Base-by-base conservation (phyloP, 2,888 invertebrate species). In the Troilus luridus region DNA sequence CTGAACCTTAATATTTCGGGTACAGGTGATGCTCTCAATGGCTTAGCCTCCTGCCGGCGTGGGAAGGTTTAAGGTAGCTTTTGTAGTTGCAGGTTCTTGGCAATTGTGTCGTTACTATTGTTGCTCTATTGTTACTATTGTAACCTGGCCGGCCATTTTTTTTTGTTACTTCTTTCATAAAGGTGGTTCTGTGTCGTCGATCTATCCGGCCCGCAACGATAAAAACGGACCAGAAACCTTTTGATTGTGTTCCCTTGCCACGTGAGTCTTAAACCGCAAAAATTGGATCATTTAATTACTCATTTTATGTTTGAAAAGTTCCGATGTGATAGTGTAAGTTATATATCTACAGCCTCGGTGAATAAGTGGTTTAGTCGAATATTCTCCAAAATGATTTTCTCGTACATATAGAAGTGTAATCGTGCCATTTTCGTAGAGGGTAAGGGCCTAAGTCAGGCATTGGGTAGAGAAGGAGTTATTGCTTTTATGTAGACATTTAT, bases 101-200 rank as follows among this genome's bases (percentile, higher is more conserved):
- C 72, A 77, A 41, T 77, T 77, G 72, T 77, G 72, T 41, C 41
- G 27, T 72, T 2, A 1, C 72, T 77, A 41, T 77, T 67, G 67
- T 67, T 12, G 67, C 24, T 24, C 67, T 67, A 67, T 67, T 77
- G 72, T 77, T 41, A 77, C 67, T 67, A 67, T 67, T 77, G 72
- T 77, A 27, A 77, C 27, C 17, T 41, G 27, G 17, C 17, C 17
- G 72, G 27, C 72, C 17, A 77, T 77, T 77, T 77, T 77, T 77
- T 67, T 77, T 77, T 77, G 72, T 77, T 77, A 77, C 72, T 27
- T 77, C 72, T 77, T 77, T 77, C 72, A 77, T 77, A 77, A 77
- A 77, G 72, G 41, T 8, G 41, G 14, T 77, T 41, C 72, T 77
- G 27, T 41, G 7, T 77, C 72, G 72, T 77, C 41, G 72, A 77